phyloP scores from a whole-genome alignment of 2,888 invertebrate genomes.

The Deroplatys truncata region DNA sequence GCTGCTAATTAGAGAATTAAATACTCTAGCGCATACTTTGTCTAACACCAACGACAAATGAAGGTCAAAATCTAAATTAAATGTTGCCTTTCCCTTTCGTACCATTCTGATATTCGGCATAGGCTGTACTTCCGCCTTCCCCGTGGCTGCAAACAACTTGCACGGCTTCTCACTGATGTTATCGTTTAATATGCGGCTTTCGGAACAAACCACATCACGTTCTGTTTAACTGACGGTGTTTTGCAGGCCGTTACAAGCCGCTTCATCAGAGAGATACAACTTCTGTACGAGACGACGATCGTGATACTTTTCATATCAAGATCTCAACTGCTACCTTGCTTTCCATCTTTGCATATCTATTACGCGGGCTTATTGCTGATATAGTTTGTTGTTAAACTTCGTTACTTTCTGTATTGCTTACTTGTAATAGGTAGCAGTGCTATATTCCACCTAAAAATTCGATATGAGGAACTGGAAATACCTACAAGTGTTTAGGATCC shows the following conservation, averaged over 20 bases:
- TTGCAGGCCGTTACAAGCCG: neutral
- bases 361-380: no score
- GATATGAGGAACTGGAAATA: no score
- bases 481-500: no score
- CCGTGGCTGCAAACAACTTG: neutral
- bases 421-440: no score
- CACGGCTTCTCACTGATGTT: neutral
- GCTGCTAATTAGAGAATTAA: no score
- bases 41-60: rapidly evolving
- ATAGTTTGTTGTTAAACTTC: no score
- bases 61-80: no score
- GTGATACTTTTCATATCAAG: neutral
- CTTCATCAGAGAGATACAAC: neutral
- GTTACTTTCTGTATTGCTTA: no score
- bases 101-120: neutral
- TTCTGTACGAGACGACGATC: neutral
- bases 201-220: neutral
- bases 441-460: no score
- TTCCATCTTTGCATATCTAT: no score
- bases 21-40: no score
- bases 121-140: neutral
- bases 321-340: neutral
- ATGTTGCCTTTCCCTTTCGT: neutral
- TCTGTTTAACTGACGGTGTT: neutral
- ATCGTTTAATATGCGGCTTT: neutral